Evolutionary conservation across 2,888 invertebrate species (phyloP).

Genomic region (Mythimna vitellina): DNA sequence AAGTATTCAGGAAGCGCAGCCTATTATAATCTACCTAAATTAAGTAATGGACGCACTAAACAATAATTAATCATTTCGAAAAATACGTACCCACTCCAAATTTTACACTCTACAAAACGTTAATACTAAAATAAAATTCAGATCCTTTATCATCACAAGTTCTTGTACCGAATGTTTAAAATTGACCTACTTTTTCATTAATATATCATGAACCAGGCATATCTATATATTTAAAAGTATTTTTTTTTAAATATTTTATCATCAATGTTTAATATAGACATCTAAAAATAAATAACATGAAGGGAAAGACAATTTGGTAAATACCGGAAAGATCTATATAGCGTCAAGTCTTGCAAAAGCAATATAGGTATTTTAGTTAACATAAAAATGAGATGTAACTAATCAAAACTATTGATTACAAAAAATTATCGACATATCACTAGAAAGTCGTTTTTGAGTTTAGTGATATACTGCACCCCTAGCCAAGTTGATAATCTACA

Average conservation of each 20-base stretch:
- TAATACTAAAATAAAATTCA: slow-evolving; percentile 18
- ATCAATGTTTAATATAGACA: not conserved
- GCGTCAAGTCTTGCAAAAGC: not conserved
- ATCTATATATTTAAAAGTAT: not conserved
- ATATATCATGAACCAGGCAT: not conserved
- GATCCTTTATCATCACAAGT: slow-evolving; percentile 24
- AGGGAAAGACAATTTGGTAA: not conserved
- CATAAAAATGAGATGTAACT: not conserved
- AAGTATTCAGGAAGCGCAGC: not conserved
- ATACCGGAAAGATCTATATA: not conserved
- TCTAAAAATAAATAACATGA: not conserved
- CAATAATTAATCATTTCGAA: not conserved
- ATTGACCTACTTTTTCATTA: not conserved
- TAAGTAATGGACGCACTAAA: slow-evolving; percentile 33
- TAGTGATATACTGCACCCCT: slow-evolving; percentile 26
- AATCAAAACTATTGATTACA: not conserved
- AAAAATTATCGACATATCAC: not conserved
- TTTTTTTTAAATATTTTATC: not conserved
- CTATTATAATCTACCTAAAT: slow-evolving; percentile 11
- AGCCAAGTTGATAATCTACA: no score
- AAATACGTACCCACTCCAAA: slow-evolving; percentile 18
- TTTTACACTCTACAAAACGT: not conserved
- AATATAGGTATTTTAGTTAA: slow-evolving; percentile 2
- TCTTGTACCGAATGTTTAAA: slow-evolving; percentile 5
- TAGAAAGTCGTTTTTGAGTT: not conserved